Evolutionary conservation across 2,797 vertebrate species (phyloP).

Genomic region (Alosa sapidissima): DNA sequence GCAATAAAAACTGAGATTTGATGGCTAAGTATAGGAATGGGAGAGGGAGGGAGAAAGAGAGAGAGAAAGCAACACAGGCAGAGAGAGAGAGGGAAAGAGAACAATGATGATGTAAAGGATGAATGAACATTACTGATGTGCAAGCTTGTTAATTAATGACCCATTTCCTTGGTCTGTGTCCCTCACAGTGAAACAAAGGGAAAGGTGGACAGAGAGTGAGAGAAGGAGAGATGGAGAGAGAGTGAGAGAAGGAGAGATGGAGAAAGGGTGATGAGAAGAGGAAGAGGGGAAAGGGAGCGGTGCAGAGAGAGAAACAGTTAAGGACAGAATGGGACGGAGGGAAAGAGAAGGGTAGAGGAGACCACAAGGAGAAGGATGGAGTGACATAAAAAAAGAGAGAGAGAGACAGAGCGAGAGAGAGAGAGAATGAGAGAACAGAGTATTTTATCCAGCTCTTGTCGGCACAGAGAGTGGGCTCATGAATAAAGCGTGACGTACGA

Average conservation of each 20-base stretch:
- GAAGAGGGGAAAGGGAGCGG: background rate
- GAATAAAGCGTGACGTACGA: conserved; percentile 18
- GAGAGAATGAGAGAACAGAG: background rate
- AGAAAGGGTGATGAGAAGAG: background rate
- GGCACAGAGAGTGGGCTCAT: background rate
- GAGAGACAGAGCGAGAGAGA: background rate
- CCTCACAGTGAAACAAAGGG: background rate
- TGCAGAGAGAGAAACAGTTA: background rate
- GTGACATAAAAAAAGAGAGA: background rate
- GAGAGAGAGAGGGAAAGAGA: background rate
- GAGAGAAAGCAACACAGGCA: background rate
- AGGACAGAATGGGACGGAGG: background rate
- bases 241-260: background rate
- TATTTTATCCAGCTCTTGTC: background rate
- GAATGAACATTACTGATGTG: background rate
- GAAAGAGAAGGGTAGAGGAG: background rate
- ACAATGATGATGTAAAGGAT: background rate
- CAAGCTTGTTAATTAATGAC: no score
- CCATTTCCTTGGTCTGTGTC: no score
- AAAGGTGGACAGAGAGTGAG: background rate
- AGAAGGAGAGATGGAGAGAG: background rate
- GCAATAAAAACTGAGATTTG: background rate
- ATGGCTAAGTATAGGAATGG: no score
- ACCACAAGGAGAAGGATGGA: background rate
- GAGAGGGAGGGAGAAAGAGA: background rate